A percentile compares a stretch with the other conserved stretches of the same genome.
Evolutionary conservation across 2,888 invertebrate species (phyloP).

Genomic region (Acanthopleura granulata): DNA sequence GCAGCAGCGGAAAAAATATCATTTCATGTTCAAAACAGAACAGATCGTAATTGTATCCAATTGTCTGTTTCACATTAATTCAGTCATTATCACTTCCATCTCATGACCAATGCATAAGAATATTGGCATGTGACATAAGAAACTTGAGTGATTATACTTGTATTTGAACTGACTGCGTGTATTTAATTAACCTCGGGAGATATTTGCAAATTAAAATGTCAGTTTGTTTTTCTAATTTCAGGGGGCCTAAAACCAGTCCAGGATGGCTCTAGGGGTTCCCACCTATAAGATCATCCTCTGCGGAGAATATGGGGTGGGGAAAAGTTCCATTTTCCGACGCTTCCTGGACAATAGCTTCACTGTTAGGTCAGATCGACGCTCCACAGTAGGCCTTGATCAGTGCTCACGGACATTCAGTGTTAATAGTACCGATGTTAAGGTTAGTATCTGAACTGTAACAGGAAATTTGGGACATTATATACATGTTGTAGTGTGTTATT

Average conservation of each 20-base stretch:
- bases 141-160: no score
- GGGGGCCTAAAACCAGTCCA: not conserved
- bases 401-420: constrained; percentile 85
- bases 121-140: no score
- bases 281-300: constrained; percentile 87
- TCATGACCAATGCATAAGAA: no score
- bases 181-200: no score
- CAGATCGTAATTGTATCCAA: no score
- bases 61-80: no score
- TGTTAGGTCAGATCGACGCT: constrained; percentile 82
- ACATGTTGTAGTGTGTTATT: not conserved
- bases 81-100: no score
- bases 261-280: constrained; percentile 61
- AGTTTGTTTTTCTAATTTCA: not conserved
- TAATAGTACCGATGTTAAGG: constrained; percentile 83
- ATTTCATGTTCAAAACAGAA: no score
- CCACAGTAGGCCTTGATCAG: constrained; percentile 92
- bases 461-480: not conserved
- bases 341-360: constrained; percentile 91
- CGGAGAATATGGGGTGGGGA: constrained; percentile 96
- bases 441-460: constrained; percentile 67
- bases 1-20: no score
- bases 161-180: no score
- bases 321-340: constrained; percentile 91
- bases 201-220: no score